Evolutionary conservation across 2,113 vertebrate genomes (phyloP), one percentile per base, ranked within the genome.

Genomic region (Anguilla japonica): DNA sequence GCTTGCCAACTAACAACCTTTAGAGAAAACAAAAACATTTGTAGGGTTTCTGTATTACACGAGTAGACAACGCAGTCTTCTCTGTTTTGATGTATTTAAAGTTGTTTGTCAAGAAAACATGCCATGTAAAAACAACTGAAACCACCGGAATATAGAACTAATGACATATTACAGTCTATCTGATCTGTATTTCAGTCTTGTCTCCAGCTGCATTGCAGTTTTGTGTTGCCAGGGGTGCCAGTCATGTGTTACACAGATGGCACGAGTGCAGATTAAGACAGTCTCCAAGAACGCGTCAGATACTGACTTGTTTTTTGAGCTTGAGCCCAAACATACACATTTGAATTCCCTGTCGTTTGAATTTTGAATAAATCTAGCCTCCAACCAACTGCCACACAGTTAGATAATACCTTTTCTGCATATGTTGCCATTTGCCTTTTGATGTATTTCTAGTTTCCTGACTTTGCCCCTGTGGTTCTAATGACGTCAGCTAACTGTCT

Each of bases 351-450:
- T 91, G 89, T 90, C 91, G 84, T 29, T 34, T 89, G 89, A 89
- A 85, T 92, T 90, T 84, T 46, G 14, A 83, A 85, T 87, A 79
- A 81, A 86, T 89, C 46, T 85, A 86, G 85, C 7, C 71, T 83
- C 87, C 79, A 34, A 90, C 84, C 84, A 89, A 89, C 88, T 85
- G 83, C 88, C 89, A 82, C 88, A 87, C 85, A 88, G 85, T 82
- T 56, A 86, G 86, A 46, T 40, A 50, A 71, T 80, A 60, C 60
- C 60, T 67, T 67, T 83, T 82, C 84, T 87, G 87, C 92, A 89
- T 94, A 88, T 94, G 89, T 92, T 93, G 91, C 93, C 93, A 90
- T 93, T 92, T 92, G 86, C 89, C 92, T 92, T 95, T 94, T 93
- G 93, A 94, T 94, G 91, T 89, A 90, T 92, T 94, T 85, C 88